Evolutionary conservation across 2,888 invertebrate species (phyloP).

Genomic region (Chromoteleia sp.): DNA sequence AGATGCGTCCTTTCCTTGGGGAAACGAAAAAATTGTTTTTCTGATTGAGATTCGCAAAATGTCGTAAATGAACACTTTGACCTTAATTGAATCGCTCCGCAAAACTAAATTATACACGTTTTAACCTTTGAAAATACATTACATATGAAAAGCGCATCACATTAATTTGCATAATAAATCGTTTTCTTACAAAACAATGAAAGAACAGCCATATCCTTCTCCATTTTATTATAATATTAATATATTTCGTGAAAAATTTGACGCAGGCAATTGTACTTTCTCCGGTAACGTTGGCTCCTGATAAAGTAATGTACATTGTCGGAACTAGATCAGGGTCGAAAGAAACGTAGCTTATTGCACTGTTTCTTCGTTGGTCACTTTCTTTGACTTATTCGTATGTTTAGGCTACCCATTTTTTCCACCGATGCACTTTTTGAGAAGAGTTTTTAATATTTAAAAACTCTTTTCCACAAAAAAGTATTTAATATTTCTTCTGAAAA

Average conservation of each 20-base stretch:
- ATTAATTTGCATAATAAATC: constrained; percentile 35
- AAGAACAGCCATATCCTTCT: not conserved
- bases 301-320: constrained; percentile 60
- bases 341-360: constrained; percentile 66
- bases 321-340: constrained; percentile 74
- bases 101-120: not conserved
- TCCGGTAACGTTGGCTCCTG: constrained; percentile 42
- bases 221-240: constrained; percentile 27
- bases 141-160: constrained; percentile 14
- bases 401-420: constrained; percentile 23
- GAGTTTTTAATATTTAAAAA: no score
- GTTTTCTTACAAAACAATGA: constrained; percentile 23
- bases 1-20: no score
- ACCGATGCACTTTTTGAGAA: constrained; percentile 14
- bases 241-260: constrained; percentile 42
- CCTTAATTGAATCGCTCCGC: not conserved
- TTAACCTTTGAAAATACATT: constrained; percentile 30
- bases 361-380: constrained; percentile 65
- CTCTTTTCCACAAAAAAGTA: no score
- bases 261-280: constrained; percentile 68
- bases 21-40: not conserved
- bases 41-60: not conserved
- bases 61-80: not conserved
- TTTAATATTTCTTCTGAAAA: no score
- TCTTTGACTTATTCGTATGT: constrained; percentile 57